These are phyloP conservation scores for Oenanthe oenanthe DNA, from an alignment of 2,113 vertebrate genomes.

Conservation along the genomic window DNA sequence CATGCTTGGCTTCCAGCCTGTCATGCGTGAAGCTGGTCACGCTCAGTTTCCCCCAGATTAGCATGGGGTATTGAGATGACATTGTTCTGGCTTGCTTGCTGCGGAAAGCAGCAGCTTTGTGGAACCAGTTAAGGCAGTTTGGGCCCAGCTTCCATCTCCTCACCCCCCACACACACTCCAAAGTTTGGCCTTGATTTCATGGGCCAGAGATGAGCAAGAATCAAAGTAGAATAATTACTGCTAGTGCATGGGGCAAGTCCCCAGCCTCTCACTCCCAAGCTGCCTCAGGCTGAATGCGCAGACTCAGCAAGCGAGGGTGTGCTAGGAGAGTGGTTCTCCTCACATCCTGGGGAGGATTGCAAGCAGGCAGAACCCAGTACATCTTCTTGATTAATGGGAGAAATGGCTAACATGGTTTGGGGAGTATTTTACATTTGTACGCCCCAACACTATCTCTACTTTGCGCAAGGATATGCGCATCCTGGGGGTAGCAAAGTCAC, in stretches of 20 bases:
- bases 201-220: slow-evolving; percentile 52
- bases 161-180: neutral
- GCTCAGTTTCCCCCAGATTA: slow-evolving; percentile 73
- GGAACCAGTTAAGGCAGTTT: slow-evolving; percentile 68
- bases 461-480: neutral
- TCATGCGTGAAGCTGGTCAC: slow-evolving; percentile 72
- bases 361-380: neutral
- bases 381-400: neutral
- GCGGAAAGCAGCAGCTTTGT: slow-evolving; percentile 56
- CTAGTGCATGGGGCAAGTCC: neutral
- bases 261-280: neutral
- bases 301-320: neutral
- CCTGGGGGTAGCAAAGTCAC: neutral
- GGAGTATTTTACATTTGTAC: neutral
- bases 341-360: neutral
- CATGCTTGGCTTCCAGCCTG: slow-evolving; percentile 72
- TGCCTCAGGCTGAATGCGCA: neutral
- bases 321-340: neutral
- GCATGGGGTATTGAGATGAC: slow-evolving; percentile 66
- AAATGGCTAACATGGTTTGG: neutral
- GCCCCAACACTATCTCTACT: neutral
- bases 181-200: slow-evolving; percentile 51
- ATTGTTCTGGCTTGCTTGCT: slow-evolving; percentile 72
- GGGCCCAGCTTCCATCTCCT: slow-evolving; percentile 28
- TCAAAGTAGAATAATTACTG: slow-evolving; percentile 41